These are phyloP conservation scores for Pristionchus exspectatus DNA, from an alignment of 2,888 invertebrate genomes.

Conservation along the genomic window DNA sequence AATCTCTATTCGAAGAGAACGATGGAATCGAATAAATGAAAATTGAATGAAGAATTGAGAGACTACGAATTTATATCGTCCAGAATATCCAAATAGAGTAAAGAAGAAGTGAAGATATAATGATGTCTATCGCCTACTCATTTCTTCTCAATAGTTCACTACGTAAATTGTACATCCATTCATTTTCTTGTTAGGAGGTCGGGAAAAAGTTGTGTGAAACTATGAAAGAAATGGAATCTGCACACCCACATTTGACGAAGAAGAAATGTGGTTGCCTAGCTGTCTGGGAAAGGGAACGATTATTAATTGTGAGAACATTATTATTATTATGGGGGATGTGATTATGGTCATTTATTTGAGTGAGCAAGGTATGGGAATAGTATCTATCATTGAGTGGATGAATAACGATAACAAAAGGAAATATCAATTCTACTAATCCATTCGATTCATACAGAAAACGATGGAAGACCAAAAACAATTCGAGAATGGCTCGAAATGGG, in stretches of 20 bases:
- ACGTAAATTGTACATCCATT: conserved; percentile 8
- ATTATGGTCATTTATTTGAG: not conserved
- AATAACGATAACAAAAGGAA: not conserved
- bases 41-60: not conserved
- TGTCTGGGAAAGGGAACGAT: not conserved
- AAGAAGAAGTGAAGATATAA: not conserved
- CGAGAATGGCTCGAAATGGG: not conserved
- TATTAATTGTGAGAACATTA: not conserved
- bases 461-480: no score
- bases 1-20: not conserved
- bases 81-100: not conserved
- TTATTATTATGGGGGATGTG: not conserved
- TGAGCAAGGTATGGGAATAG: not conserved
- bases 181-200: not conserved
- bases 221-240: not conserved
- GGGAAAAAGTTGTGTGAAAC: not conserved
- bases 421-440: not conserved
- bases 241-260: not conserved
- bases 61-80: not conserved
- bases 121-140: not conserved
- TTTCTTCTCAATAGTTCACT: not conserved
- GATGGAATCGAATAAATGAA: not conserved
- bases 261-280: not conserved
- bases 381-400: not conserved
- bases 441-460: not conserved